These are phyloP conservation scores for Odocoileus hemionus DNA, from an alignment of 2,113 vertebrate species.

Conservation along the genomic window DNA sequence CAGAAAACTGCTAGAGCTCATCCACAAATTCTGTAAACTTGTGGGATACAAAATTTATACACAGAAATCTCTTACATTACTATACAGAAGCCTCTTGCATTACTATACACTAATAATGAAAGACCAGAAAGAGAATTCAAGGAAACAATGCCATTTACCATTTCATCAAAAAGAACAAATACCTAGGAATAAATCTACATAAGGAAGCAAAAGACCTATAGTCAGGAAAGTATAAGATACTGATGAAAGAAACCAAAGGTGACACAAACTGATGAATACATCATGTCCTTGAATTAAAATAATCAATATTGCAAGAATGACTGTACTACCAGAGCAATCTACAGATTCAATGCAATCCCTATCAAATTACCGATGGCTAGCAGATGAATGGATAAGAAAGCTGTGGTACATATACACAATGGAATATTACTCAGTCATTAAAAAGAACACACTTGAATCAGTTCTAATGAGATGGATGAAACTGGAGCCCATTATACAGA, in stretches of 20 bases:
- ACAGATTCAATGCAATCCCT: not conserved
- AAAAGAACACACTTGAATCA: too few relatives aligned
- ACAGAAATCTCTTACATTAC: not conserved
- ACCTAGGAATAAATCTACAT: not conserved
- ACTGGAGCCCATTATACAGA: too few relatives aligned
- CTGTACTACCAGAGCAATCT: not conserved
- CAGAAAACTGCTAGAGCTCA: not conserved
- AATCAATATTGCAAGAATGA: not conserved
- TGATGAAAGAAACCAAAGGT: not conserved
- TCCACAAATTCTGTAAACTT: not conserved
- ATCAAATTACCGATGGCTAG: not conserved
- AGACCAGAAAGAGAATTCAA: not conserved
- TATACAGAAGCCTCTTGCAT: not conserved
- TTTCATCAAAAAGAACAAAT: not conserved
- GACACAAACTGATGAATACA: not conserved
- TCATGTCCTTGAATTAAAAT: not conserved
- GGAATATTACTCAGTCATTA: too few relatives aligned
- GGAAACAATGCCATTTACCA: not conserved
- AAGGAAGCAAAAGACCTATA: not conserved
- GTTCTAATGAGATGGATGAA: too few relatives aligned
- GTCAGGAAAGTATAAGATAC: not conserved
- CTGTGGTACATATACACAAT: too few relatives aligned
- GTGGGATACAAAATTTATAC: not conserved
- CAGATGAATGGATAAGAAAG: too few relatives aligned
- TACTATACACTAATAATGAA: not conserved